Base-by-base conservation (phyloP, 1,140 invertebrate genomes). In the Micrasema longulum region DNA sequence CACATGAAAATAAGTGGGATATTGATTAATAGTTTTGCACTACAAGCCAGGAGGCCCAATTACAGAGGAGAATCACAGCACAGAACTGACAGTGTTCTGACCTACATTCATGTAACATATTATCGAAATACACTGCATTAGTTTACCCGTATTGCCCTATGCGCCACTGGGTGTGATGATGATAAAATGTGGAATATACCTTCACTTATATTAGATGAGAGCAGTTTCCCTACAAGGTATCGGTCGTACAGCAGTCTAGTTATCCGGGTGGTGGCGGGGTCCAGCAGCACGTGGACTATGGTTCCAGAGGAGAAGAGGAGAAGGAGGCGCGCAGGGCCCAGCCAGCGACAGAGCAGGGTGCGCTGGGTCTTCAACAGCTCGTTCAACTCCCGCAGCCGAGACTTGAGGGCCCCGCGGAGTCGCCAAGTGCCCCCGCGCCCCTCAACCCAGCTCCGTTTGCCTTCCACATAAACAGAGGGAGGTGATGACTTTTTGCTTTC, bases 181-280 rank as follows among this genome's bases (percentile, higher is more conserved):
- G n/a, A n/a, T n/a, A n/a, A n/a, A n/a, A n/a, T n/a, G n/a, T n/a
- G n/a, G n/a, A n/a, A n/a, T n/a, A n/a, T 66, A 76, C 74, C 74
- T 73, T 76, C 67, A 41, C 71, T 71, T 11, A 76, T 64, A 20
- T 68, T 73, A 0, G 71, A 41, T 1, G 74, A 70, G 1, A 73
- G 63, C 43, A 76, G 43, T 60, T 76, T 76, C 36, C 74, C 74
- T 1, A 76, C 71, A 18, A 76, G 41, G 60, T 73, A 76, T 35
- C 74, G 67, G 60, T 76, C 74, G 26, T 69, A 76, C 20, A 76
- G 68, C 16, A 76, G 47, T 11, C 60, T 38, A 7, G 60, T 43
- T 3, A 76, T 69, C n/a, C 71, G 53, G 2, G 55, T 72, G n/a
- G 62, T 76, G 20, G 48, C 18, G 10, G 72, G 53, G 18, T 74